These are phyloP conservation scores for Clamator glandarius DNA, from an alignment of 2,797 vertebrate species.

Conservation along the genomic window DNA sequence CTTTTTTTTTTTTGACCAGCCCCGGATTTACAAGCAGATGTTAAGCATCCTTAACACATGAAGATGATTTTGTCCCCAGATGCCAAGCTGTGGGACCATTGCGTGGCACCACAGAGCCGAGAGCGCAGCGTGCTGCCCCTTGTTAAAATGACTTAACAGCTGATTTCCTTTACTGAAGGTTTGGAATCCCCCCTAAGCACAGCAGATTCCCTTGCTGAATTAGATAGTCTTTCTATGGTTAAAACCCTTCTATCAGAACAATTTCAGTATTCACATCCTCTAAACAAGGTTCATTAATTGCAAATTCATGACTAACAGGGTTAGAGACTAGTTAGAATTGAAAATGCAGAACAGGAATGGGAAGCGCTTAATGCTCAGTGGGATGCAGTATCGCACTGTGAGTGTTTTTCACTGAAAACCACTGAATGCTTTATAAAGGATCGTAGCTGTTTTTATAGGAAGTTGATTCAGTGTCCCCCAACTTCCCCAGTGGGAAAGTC, in stretches of 20 bases:
- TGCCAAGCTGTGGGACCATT: slow-evolving; percentile 30
- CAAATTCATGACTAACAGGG: slow-evolving; percentile 44
- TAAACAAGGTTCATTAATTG: slow-evolving; percentile 58
- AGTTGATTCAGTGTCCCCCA: neutral
- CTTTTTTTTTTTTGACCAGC: neutral
- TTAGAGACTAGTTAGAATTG: slow-evolving; percentile 26
- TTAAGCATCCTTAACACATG: neutral
- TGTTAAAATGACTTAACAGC: slow-evolving; percentile 37
- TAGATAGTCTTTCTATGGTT: slow-evolving; percentile 10
- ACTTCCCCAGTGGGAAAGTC: neutral
- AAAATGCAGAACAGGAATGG: slow-evolving; percentile 15
- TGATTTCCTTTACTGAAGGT: slow-evolving; percentile 25
- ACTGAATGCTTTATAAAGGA: neutral
- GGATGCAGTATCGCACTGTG: neutral
- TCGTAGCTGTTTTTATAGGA: neutral
- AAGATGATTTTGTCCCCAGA: slow-evolving; percentile 43
- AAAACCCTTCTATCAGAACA: neutral
- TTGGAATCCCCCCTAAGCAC: slow-evolving; percentile 31
- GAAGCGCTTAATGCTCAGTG: slow-evolving; percentile 35
- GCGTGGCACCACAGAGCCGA: neutral
- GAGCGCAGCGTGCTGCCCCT: slow-evolving; percentile 51
- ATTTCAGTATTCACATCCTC: slow-evolving; percentile 15
- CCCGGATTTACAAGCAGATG: slow-evolving; percentile 29
- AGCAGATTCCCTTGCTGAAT: slow-evolving; percentile 18
- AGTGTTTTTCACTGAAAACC: neutral